Base-by-base conservation (phyloP, 2,888 invertebrate genomes). In the Lasioglossum zephyrum region DNA sequence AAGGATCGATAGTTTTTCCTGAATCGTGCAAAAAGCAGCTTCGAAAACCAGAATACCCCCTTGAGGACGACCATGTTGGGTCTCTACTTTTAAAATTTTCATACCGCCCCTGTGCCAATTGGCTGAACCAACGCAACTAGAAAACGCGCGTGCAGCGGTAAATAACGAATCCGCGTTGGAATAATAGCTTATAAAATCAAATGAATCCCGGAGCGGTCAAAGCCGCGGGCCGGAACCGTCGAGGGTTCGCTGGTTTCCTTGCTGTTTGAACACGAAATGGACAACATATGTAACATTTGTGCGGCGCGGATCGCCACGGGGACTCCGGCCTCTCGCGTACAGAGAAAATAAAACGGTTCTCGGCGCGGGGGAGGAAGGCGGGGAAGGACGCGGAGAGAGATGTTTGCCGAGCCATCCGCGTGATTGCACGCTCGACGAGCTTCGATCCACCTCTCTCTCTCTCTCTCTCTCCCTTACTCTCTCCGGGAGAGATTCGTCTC, bases 181-280 rank as follows among this genome's bases (percentile, higher is more conserved):
- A 69, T 31, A 75, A 72, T 70, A 53, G 69, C 60, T 47, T 63
- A 70, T 60, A 60, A 47, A 63, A 60, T 18, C 63, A 49, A 31
- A 49, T 31, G 36, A 36, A 73, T 63, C n/a, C 73, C 49, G 49
- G 22, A 31, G 69, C 69, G 39, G 69, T 69, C 69, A 41, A 41
- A 70, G 70, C 70, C 39, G 22, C n/a, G 70, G n/a, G 39, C 5
- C 47, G 49, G 66, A 16, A 66, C 69, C 36, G 36, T 36, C 49
- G 79, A 66, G 77, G 81, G 72, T 53, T 18, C 84, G 75, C n/a
- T 73, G 88, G 87, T 90, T 91, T 87, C 88, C 87, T 92, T 89
- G 89, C 90, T 94, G 93, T 94, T 94, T 94, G 94, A 94, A 92
- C 93, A 90, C 91, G 93, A 92, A 95, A 95, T 94, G 95, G 94